Evolutionary conservation across 2,888 invertebrate species (phyloP).

Genomic region (Clivina fossor): DNA sequence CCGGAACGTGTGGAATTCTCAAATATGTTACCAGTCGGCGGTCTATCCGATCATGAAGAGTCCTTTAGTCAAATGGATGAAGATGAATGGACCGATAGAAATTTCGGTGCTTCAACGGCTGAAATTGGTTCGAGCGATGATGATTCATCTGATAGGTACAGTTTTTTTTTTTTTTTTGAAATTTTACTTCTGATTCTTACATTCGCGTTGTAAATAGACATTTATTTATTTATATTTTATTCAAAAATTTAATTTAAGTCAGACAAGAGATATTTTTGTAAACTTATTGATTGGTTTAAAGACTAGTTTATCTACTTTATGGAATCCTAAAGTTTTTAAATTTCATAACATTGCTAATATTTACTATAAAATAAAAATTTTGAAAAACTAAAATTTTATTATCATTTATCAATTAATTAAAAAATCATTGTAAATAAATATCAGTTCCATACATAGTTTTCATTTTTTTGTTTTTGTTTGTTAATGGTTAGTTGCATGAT

Average conservation of each 20-base stretch:
- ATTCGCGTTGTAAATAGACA: not conserved
- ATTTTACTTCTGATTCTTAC: slow-evolving; percentile 4
- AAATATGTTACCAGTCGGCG: slow-evolving; percentile 61
- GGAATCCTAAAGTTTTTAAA: too few species aligned
- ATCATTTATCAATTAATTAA: too few species aligned
- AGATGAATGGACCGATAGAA: slow-evolving; percentile 94
- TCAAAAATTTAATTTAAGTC: not conserved
- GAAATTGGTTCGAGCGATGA: slow-evolving; percentile 58
- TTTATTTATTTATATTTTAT: slow-evolving; percentile 1
- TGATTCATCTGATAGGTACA: slow-evolving; percentile 57
- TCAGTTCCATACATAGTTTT: not conserved
- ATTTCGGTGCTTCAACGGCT: slow-evolving; percentile 80
- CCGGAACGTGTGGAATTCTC: slow-evolving; percentile 81
- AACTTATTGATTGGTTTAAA: too few species aligned
- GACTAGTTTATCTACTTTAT: too few species aligned
- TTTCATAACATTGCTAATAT: not conserved
- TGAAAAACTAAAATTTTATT: too few species aligned
- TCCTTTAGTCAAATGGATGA: slow-evolving; percentile 83
- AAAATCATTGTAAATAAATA: not conserved
- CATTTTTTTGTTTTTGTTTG: slow-evolving; percentile 1
- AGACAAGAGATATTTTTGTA: too few species aligned
- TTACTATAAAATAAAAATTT: not conserved
- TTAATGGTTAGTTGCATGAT: slow-evolving; percentile 23
- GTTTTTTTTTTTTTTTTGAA: too few species aligned
- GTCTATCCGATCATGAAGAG: slow-evolving; percentile 65